These are phyloP conservation scores for Stomatorhinus ivindoensis DNA, from an alignment of 2,113 vertebrate genomes.

Conservation along the genomic window DNA sequence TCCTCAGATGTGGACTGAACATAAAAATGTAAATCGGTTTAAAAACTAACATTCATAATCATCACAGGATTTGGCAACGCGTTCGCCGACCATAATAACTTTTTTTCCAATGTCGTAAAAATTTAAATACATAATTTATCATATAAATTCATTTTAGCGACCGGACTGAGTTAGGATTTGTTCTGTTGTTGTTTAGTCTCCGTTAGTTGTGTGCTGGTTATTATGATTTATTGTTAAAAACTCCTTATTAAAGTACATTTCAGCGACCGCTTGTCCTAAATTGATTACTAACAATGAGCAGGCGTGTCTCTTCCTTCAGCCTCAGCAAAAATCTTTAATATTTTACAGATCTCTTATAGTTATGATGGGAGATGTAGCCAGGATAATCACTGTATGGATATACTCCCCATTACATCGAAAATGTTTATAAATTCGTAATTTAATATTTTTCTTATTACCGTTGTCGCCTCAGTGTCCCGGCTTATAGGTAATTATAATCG, in stretches of 20 bases:
- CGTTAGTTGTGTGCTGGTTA: background rate
- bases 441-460: background rate
- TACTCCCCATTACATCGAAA: background rate
- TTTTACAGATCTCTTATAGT: background rate
- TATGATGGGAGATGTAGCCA: background rate
- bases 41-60: slow-evolving; percentile 17
- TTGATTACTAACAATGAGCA: background rate
- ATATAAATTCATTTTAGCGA: slow-evolving; percentile 6
- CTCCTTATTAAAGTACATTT: background rate
- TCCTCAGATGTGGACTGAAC: slow-evolving; percentile 11
- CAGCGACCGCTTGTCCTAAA: background rate
- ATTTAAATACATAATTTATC: slow-evolving; percentile 20
- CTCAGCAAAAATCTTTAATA: background rate
- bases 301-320: background rate
- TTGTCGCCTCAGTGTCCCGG: background rate
- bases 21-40: slow-evolving; percentile 19
- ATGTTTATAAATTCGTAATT: background rate
- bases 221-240: background rate
- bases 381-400: background rate
- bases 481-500: background rate
- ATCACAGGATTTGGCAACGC: slow-evolving; percentile 7
- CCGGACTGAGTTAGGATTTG: slow-evolving; percentile 2
- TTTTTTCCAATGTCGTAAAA: slow-evolving; percentile 12
- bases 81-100: slow-evolving; percentile 8
- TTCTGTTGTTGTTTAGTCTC: slow-evolving; percentile 8